These are phyloP conservation scores for Muschampia plurimacula DNA, from an alignment of 2,888 invertebrate species.

Conservation along the genomic window DNA sequence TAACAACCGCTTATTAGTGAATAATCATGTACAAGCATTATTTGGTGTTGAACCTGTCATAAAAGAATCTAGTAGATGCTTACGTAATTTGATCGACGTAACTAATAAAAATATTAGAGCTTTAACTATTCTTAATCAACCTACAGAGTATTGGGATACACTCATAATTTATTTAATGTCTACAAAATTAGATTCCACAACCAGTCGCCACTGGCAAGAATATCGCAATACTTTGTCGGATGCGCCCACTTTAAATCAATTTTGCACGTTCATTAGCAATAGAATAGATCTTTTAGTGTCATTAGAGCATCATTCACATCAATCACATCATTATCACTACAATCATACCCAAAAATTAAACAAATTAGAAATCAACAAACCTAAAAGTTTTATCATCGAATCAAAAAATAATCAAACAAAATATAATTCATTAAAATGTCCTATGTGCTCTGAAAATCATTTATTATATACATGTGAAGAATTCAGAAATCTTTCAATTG, in stretches of 20 bases:
- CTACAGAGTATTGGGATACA: slow-evolving; percentile 31
- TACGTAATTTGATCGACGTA: slow-evolving; percentile 10
- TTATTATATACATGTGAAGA: slow-evolving; percentile 20
- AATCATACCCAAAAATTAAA: not conserved
- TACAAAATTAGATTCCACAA: slow-evolving; percentile 32
- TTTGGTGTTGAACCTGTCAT: slow-evolving; percentile 20
- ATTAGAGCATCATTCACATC: slow-evolving; percentile 25
- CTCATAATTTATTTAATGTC: slow-evolving; percentile 32
- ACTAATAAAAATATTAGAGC: slow-evolving; percentile 41
- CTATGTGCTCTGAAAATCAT: slow-evolving; percentile 13
- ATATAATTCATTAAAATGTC: slow-evolving; percentile 5
- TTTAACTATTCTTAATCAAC: slow-evolving; percentile 27
- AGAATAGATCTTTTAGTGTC: slow-evolving; percentile 36
- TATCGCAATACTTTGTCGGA: slow-evolving; percentile 25
- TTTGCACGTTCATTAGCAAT: slow-evolving; percentile 12
- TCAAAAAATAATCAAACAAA: not conserved
- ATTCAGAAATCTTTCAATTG: slow-evolving; percentile 8
- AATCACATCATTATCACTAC: slow-evolving; percentile 1
- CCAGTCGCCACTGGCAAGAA: slow-evolving; percentile 40
- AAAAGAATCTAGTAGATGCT: slow-evolving; percentile 21
- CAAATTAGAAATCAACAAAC: slow-evolving; percentile 1
- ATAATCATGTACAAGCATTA: slow-evolving; percentile 33
- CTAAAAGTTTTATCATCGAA: slow-evolving; percentile 20
- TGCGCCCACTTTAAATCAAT: slow-evolving; percentile 7
- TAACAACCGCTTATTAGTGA: slow-evolving; percentile 34